These are phyloP conservation scores for Heteromyza rotundicornis DNA, from an alignment of 2,888 invertebrate species.

Conservation along the genomic window DNA sequence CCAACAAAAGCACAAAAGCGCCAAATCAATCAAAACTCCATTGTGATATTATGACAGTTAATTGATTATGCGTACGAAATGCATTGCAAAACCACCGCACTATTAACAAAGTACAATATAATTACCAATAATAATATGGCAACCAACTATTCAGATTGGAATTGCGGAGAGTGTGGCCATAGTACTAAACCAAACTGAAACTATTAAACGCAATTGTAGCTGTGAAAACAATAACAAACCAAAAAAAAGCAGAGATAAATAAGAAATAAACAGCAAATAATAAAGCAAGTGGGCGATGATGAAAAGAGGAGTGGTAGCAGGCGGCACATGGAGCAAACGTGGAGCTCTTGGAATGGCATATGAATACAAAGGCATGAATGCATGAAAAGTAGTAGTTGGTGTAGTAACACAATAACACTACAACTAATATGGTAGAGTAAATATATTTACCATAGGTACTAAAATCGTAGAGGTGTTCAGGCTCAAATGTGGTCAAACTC, in stretches of 20 bases:
- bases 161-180: no score
- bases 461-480: neutral
- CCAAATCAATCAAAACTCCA: neutral
- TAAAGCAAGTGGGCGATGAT: neutral
- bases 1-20: neutral
- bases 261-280: neutral
- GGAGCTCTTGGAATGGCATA: neutral
- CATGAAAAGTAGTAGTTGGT: neutral
- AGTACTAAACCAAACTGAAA: no score
- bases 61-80: neutral
- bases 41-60: neutral
- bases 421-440: constrained; percentile 1
- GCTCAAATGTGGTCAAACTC: constrained; percentile 1
- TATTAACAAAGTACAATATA: neutral
- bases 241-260: neutral
- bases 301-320: neutral
- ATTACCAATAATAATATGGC: constrained; percentile 1
- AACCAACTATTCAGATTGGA: neutral
- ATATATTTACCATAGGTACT: no score
- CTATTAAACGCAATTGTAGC: no score
- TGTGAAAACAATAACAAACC: no score
- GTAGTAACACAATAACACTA: neutral
- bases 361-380: neutral
- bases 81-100: no score
- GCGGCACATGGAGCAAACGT: neutral